A percentile compares a stretch with the other conserved stretches of the same genome.
Evolutionary conservation across 35 echinoderm and acorn worm genomes (phyloP).

Genomic region (Lytechinus pictus): DNA sequence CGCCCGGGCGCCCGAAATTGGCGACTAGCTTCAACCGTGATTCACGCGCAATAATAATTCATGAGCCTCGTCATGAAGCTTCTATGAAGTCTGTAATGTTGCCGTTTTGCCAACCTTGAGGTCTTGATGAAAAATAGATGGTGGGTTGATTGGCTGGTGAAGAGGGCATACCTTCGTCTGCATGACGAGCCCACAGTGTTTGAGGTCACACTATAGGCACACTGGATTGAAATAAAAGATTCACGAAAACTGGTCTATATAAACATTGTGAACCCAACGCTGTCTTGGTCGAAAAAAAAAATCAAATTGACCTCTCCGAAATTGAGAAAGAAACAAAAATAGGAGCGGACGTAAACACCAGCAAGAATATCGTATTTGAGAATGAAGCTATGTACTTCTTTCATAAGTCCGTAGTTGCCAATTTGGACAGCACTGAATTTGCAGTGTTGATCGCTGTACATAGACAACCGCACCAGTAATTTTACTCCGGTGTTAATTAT

Average conservation of each 20-base stretch:
- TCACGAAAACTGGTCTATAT: neutral
- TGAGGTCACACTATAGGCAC: neutral
- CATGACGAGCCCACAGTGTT: neutral
- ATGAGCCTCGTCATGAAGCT: constrained; percentile 35
- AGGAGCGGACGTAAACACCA: too few species aligned
- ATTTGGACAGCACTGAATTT: too few species aligned
- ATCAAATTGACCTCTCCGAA: neutral
- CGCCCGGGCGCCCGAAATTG: neutral
- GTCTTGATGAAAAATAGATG: constrained; percentile 19
- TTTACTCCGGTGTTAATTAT: too few species aligned
- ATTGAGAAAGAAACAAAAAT: neutral
- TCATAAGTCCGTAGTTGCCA: too few species aligned
- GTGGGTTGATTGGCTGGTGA: neutral
- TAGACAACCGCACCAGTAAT: too few species aligned
- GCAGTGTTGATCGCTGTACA: too few species aligned
- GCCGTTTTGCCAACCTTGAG: constrained; percentile 40
- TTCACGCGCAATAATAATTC: constrained; percentile 35
- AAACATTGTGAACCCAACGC: neutral
- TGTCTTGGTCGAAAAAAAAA: neutral
- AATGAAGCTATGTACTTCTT: too few species aligned
- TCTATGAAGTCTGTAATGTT: constrained; percentile 26
- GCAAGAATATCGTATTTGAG: too few species aligned
- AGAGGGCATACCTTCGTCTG: neutral
- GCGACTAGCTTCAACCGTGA: constrained; percentile 30
- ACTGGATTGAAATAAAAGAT: neutral